These are phyloP conservation scores for Lepisosteus osseus DNA, from an alignment of 2,113 vertebrate species.

Conservation along the genomic window DNA sequence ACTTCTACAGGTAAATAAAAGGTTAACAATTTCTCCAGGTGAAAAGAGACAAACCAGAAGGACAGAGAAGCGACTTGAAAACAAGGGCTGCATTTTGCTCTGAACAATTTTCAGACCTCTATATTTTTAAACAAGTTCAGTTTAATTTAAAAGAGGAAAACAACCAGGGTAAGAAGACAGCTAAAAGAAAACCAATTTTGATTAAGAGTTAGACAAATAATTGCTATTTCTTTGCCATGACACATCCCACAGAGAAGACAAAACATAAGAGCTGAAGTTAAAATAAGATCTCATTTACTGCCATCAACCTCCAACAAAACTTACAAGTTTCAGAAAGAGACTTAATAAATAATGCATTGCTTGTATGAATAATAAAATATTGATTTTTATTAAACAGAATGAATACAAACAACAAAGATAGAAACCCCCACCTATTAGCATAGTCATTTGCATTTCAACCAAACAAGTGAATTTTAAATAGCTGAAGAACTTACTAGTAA, in stretches of 20 bases:
- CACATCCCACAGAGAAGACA: not conserved
- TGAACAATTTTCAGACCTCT: not conserved
- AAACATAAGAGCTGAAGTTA: slow-evolving; percentile 4
- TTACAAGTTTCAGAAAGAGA: not conserved
- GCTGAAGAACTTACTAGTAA: not conserved
- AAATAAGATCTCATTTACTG: slow-evolving; percentile 3
- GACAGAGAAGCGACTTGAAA: slow-evolving; percentile 2
- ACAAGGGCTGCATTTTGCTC: slow-evolving; percentile 9
- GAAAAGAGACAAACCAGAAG: not conserved
- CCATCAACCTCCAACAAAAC: not conserved
- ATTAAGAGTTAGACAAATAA: slow-evolving; percentile 17
- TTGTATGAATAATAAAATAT: not conserved
- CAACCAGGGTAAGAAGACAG: not conserved
- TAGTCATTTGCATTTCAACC: slow-evolving; percentile 3
- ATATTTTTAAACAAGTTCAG: slow-evolving; percentile 20
- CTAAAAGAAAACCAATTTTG: slow-evolving; percentile 12
- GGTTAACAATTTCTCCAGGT: not conserved
- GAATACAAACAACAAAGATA: not conserved
- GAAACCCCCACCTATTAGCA: not conserved
- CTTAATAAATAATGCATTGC: too few species aligned
- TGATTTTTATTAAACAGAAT: not conserved
- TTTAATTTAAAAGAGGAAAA: slow-evolving; percentile 6
- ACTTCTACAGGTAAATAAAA: slow-evolving; percentile 9
- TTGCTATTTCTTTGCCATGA: not conserved
- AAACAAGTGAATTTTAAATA: not conserved